phyloP scores from a whole-genome alignment of 53 echinoderm and acorn worm genomes.

The Paracentrotus lividus region DNA sequence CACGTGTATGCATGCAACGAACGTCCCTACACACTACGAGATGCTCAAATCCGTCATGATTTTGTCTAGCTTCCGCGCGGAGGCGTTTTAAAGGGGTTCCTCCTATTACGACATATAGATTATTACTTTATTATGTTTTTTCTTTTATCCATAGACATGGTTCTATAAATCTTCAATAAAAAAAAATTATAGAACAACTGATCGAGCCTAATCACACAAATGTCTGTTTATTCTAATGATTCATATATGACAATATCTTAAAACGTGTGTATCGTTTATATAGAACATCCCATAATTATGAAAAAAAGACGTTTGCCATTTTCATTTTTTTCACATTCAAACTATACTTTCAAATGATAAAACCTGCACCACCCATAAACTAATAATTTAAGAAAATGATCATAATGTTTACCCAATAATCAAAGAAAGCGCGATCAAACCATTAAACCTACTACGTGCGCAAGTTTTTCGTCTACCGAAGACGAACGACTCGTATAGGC shows the following conservation, averaged over 20 bases:
- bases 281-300: no score
- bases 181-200: neutral
- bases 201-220: neutral
- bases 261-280: no score
- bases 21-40: neutral
- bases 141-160: no score
- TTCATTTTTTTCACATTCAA: no score
- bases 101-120: no score
- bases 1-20: constrained; percentile 33
- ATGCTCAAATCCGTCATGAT: neutral
- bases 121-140: no score
- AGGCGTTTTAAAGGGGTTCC: neutral
- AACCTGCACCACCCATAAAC: neutral
- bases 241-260: no score
- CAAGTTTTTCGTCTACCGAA: neutral
- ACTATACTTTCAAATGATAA: neutral
- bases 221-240: neutral
- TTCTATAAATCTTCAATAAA: neutral
- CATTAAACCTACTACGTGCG: neutral
- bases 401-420: neutral
- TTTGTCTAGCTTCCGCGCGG: neutral
- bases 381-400: neutral
- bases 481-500: neutral
- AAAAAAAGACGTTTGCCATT: no score
- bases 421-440: neutral